Percentiles rank a stretch among this genome's conserved stretches.
Evolutionary conservation across 1,140 invertebrate genomes (phyloP).

Genomic region (Venustaconcha ellipsiformis): DNA sequence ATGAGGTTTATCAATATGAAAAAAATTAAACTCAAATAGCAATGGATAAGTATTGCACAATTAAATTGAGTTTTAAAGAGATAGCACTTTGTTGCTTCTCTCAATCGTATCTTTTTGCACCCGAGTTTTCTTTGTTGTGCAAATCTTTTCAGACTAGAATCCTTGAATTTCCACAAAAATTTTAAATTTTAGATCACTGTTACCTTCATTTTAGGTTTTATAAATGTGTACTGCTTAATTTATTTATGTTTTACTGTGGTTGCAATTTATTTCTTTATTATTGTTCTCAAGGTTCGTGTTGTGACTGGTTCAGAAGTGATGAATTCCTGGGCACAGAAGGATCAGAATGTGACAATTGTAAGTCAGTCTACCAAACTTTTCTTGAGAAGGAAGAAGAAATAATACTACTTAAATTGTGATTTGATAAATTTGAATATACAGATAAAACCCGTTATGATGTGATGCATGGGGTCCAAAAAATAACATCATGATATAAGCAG

Average conservation of each 20-base stretch:
- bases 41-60: too few relatives aligned
- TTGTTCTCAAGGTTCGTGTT: slow-evolving; percentile 46
- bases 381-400: not conserved
- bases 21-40: too few relatives aligned
- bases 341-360: slow-evolving; percentile 55
- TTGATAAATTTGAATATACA: too few relatives aligned
- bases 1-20: too few relatives aligned
- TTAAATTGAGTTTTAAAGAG: too few relatives aligned
- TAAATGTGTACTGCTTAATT: slow-evolving; percentile 1
- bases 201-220: not conserved
- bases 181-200: not conserved
- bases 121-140: too few relatives aligned
- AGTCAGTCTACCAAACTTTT: not conserved
- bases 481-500: too few relatives aligned
- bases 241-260: not conserved
- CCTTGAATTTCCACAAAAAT: not conserved
- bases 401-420: not conserved
- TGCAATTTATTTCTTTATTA: slow-evolving; percentile 12
- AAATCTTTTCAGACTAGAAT: not conserved
- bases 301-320: slow-evolving; percentile 43
- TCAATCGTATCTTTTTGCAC: too few relatives aligned
- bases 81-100: not conserved
- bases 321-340: slow-evolving; percentile 54
- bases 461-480: too few relatives aligned
- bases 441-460: too few relatives aligned